These are phyloP conservation scores for Antennarius striatus DNA, from an alignment of 2,113 vertebrate species.

Conservation along the genomic window DNA sequence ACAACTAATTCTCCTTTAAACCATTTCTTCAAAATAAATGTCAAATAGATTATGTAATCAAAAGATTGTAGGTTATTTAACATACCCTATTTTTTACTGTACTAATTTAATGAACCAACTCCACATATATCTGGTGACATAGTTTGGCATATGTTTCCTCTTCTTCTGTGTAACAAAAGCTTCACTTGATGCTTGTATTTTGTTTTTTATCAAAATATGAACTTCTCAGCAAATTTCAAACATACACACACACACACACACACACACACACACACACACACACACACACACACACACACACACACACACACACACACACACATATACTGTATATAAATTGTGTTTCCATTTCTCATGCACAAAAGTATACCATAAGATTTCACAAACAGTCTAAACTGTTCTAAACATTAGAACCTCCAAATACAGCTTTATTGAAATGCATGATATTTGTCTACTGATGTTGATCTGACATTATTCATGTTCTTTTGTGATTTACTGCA, in stretches of 20 bases:
- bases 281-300: too few species aligned
- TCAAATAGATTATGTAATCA: too few species aligned
- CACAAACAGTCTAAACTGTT: neutral
- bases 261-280: too few species aligned
- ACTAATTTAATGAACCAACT: neutral
- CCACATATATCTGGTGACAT: neutral
- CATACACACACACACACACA: too few species aligned
- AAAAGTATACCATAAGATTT: too few species aligned
- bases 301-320: too few species aligned
- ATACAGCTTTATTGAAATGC: constrained; percentile 32
- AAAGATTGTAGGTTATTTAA: too few species aligned
- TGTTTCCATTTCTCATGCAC: too few species aligned
- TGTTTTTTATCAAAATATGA: neutral
- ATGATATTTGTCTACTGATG: constrained; percentile 29
- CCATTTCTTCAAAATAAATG: too few species aligned
- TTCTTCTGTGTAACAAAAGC: neutral
- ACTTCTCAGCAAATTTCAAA: neutral
- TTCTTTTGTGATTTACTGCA: constrained; percentile 42
- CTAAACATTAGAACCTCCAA: constrained; percentile 12
- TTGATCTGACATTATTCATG: constrained; percentile 39
- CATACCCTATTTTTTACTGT: neutral
- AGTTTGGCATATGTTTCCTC: neutral
- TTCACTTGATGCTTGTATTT: neutral
- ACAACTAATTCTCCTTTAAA: too few species aligned
- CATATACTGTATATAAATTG: too few species aligned